These are phyloP conservation scores for Smittia aterrima DNA, from an alignment of 2,888 invertebrate genomes.

Conservation along the genomic window DNA sequence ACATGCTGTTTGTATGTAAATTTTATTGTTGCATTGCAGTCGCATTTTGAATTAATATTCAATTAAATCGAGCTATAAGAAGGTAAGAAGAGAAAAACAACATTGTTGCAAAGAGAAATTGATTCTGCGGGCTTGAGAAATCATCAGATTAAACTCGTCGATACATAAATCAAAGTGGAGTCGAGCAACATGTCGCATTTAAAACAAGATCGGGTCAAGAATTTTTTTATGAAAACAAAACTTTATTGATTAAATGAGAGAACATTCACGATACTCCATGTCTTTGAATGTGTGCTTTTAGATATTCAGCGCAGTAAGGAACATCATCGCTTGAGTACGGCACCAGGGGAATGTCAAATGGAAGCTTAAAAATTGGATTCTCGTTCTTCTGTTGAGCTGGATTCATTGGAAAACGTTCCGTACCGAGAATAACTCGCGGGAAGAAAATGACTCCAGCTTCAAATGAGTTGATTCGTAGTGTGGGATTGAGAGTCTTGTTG, in stretches of 20 bases:
- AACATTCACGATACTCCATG: not conserved
- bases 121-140: not conserved
- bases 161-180: conserved; percentile 1
- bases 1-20: conserved; percentile 18
- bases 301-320: conserved; percentile 67
- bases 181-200: not conserved
- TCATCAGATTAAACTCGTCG: not conserved
- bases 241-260: not conserved
- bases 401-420: conserved; percentile 25
- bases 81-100: not conserved
- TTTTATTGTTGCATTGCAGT: not conserved
- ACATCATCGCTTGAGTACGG: conserved; percentile 68
- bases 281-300: conserved; percentile 46
- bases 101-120: not conserved
- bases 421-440: conserved; percentile 76
- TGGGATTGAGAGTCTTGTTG: conserved; percentile 57
- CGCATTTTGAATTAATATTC: conserved; percentile 13
- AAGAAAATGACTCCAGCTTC: conserved; percentile 89
- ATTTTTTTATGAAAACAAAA: not conserved
- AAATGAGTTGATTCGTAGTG: conserved; percentile 74
- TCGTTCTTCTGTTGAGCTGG: conserved; percentile 42
- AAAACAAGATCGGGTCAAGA: conserved; percentile 5
- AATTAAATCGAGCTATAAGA: not conserved
- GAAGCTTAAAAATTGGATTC: conserved; percentile 53
- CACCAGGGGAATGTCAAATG: conserved; percentile 78